Percentiles rank a stretch among this genome's conserved stretches.
phyloP scores from a whole-genome alignment of 2,888 invertebrate genomes.

The Synanthedon myopaeformis region DNA sequence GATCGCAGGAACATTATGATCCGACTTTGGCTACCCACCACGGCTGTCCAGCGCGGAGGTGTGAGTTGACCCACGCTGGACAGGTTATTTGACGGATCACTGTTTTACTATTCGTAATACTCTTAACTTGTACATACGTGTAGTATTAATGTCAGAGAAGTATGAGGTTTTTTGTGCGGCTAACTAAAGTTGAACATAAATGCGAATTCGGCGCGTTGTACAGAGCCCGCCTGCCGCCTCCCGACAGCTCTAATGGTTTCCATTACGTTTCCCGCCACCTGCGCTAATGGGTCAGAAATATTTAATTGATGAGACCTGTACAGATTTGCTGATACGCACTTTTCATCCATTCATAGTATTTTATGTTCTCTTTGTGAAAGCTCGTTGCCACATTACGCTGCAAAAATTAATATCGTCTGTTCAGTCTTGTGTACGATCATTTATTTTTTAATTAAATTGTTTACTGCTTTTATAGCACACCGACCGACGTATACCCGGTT shows the following conservation, averaged over 20 bases:
- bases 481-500: too few species aligned
- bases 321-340: conserved; percentile 46
- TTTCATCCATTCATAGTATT: conserved; percentile 40
- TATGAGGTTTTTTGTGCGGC: conserved; percentile 23
- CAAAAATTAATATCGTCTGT: conserved; percentile 1
- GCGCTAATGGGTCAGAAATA: conserved; percentile 64
- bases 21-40: too few species aligned
- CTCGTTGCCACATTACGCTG: not conserved
- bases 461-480: not conserved
- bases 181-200: conserved; percentile 25
- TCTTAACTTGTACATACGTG: too few species aligned
- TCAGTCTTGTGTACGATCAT: not conserved
- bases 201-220: conserved; percentile 19
- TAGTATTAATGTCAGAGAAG: too few species aligned
- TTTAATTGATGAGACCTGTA: conserved; percentile 40
- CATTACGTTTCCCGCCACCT: conserved; percentile 60
- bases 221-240: conserved; percentile 12
- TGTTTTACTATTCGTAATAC: too few species aligned
- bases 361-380: conserved; percentile 11
- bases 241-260: conserved; percentile 52
- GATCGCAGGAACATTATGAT: too few species aligned
- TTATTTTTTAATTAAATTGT: not conserved
- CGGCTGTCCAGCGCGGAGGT: too few species aligned
- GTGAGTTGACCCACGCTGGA: too few species aligned
- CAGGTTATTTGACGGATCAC: too few species aligned